Percentiles rank a stretch among this genome's conserved stretches.
These are phyloP conservation scores for Haemorhous mexicanus DNA, from an alignment of 2,113 vertebrate species.

Conservation along the genomic window DNA sequence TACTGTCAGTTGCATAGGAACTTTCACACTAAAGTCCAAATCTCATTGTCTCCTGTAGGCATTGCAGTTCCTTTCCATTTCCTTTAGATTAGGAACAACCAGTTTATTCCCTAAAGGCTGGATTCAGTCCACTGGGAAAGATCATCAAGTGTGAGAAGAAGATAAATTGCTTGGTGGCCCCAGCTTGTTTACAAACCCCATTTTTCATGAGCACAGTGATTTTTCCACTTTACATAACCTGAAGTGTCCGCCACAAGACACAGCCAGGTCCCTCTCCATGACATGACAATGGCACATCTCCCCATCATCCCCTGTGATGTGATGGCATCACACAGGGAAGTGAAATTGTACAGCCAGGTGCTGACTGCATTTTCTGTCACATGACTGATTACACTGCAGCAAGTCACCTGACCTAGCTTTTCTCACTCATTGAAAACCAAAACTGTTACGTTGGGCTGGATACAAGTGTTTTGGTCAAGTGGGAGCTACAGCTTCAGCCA, in stretches of 20 bases:
- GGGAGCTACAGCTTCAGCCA: neutral
- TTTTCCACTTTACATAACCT: neutral
- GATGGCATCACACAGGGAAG: neutral
- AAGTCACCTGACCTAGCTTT: neutral
- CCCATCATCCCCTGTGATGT: too few species aligned
- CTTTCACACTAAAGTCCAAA: neutral
- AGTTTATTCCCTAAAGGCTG: neutral
- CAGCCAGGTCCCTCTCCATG: neutral
- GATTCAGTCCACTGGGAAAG: neutral
- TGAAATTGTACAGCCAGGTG: neutral
- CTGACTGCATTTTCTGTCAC: neutral
- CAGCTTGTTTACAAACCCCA: neutral
- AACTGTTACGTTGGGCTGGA: neutral
- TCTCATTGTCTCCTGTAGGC: neutral
- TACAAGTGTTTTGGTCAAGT: neutral
- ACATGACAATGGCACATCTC: neutral
- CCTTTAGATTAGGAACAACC: neutral
- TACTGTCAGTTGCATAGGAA: neutral
- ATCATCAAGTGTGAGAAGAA: neutral
- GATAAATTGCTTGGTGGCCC: neutral
- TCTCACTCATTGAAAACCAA: neutral
- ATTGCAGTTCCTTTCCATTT: neutral
- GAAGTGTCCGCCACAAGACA: neutral
- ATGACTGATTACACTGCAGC: neutral
- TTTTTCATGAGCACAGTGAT: neutral